Base-by-base conservation (phyloP, 2,888 invertebrate species). In the Megamerina dolium region DNA sequence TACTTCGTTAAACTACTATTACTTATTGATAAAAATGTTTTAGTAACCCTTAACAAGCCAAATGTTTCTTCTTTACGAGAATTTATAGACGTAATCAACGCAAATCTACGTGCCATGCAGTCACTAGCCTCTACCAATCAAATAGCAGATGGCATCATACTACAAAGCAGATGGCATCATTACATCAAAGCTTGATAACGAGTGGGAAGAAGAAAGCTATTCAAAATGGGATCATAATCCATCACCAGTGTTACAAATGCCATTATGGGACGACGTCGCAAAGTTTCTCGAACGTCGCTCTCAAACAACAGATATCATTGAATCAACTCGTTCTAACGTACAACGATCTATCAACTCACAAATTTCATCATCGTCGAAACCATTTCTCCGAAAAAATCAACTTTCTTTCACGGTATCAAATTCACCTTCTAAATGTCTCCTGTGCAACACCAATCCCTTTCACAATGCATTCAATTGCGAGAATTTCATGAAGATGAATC, bases 101-200 rank as follows among this genome's bases (percentile, higher is more conserved):
- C 34, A 1, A 39, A 50, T n/a, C n/a, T n/a, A n/a, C n/a, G n/a
- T n/a, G n/a, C n/a, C n/a, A n/a, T n/a, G n/a, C n/a, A n/a, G n/a
- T 45, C 51, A 23, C 40, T 46, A 29, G 45, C 43, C 26, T 29
- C 36, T 13, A 37, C 12, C 16, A 13, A 16, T n/a, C 43, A 46
- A 45, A 48, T 49, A 30, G 34, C 48, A 6, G 45, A 51, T 8
- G 42, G 32, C 8, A 42, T 43, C 20, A 13, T 50, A 9, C 32
- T 50, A 29, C 41, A 47, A n/a, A n/a, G n/a, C n/a, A n/a, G n/a
- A n/a, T n/a, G n/a, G n/a, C 21, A 23, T 49, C 19, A 32, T 50
- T 18, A 26, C 29, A 0, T 36, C 44, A 6, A 47, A 44, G 27
- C 35, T 50, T 3, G 50, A 50, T 37, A 14, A 33, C 5, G 27